Percentiles rank a stretch among this genome's conserved stretches.
Evolutionary conservation across 2,797 vertebrate species (phyloP).

Genomic region (Atherinosoma microstoma): DNA sequence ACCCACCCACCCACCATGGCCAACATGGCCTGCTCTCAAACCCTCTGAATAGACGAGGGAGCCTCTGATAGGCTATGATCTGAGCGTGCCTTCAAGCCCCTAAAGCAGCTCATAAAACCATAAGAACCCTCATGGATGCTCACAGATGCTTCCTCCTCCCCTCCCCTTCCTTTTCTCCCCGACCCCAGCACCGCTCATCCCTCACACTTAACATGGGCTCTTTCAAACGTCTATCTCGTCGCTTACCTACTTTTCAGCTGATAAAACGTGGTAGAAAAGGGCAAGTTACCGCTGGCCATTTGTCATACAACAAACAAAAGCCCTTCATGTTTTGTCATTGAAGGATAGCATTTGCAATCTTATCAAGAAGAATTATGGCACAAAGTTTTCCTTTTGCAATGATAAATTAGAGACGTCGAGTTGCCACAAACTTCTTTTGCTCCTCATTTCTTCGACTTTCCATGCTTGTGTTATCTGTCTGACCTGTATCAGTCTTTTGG

Average conservation of each 20-base stretch:
- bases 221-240: conserved; percentile 45
- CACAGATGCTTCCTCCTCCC: conserved; percentile 3
- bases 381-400: too few species aligned
- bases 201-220: conserved; percentile 37
- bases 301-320: conserved; percentile 73
- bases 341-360: conserved; percentile 60
- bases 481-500: conserved; percentile 12
- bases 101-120: conserved; percentile 44
- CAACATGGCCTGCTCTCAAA: conserved; percentile 22
- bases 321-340: conserved; percentile 72
- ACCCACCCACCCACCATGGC: conserved; percentile 11
- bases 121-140: conserved; percentile 33
- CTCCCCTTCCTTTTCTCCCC: not conserved
- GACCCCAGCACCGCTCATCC: not conserved
- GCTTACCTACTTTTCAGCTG: conserved; percentile 52
- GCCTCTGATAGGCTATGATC: not conserved
- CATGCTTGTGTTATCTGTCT: conserved; percentile 6
- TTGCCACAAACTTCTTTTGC: too few species aligned
- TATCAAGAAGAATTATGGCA: conserved; percentile 39
- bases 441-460: not conserved
- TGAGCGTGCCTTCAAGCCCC: conserved; percentile 8
- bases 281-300: conserved; percentile 57
- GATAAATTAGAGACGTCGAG: too few species aligned
- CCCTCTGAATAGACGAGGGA: not conserved
- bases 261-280: conserved; percentile 48